Evolutionary conservation across 2,888 invertebrate genomes (phyloP).

Genomic region (Scotopteryx bipunctaria): DNA sequence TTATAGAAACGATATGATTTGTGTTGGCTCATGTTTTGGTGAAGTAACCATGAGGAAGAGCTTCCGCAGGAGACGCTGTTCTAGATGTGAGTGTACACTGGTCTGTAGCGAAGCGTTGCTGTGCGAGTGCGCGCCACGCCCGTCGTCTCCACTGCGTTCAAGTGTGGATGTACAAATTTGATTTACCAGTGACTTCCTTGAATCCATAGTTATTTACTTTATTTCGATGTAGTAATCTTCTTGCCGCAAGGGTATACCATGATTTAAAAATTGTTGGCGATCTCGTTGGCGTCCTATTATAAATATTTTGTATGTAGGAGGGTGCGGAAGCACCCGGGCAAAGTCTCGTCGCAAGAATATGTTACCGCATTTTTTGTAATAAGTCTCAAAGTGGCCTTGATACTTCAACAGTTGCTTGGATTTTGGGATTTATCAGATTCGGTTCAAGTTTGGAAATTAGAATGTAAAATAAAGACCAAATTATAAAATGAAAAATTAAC

Average conservation of each 20-base stretch:
- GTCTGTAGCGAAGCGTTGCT: constrained; percentile 57
- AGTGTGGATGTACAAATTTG: constrained; percentile 75
- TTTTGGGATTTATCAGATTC: constrained; percentile 75
- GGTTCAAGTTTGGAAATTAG: constrained; percentile 80
- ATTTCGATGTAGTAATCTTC: constrained; percentile 68
- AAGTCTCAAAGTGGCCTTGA: constrained; percentile 83
- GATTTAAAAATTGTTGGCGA: constrained; percentile 72
- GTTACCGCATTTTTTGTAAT: constrained; percentile 69
- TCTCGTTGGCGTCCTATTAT: constrained; percentile 67
- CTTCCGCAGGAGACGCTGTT: too few relatives aligned
- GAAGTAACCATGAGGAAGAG: too few relatives aligned
- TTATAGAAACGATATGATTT: too few relatives aligned
- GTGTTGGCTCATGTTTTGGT: too few relatives aligned
- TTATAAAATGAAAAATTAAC: constrained; percentile 71
- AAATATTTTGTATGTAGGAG: constrained; percentile 46
- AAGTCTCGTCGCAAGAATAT: constrained; percentile 68
- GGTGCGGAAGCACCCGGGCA: constrained; percentile 48
- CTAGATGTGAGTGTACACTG: constrained; percentile 52
- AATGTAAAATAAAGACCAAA: constrained; percentile 80
- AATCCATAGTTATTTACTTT: constrained; percentile 58
- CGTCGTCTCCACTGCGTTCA: constrained; percentile 18
- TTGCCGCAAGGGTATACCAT: constrained; percentile 82
- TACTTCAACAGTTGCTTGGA: constrained; percentile 79
- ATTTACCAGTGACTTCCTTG: constrained; percentile 64
- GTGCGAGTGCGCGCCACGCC: constrained; percentile 35